Evolutionary conservation across 2,797 vertebrate genomes (phyloP).

Genomic region (Mus caroli): DNA sequence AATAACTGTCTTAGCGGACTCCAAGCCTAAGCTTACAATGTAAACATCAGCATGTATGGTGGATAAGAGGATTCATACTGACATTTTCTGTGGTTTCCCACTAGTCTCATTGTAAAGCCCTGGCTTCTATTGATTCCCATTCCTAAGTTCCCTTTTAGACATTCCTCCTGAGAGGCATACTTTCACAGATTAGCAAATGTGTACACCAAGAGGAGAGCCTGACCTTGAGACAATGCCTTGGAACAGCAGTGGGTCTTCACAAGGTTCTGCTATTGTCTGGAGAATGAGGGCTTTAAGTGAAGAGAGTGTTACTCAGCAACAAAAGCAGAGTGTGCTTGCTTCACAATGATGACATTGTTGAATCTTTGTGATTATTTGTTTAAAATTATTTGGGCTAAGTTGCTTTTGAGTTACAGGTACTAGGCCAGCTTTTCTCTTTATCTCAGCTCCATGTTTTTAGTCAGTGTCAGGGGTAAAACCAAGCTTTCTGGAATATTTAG

Average conservation of each 20-base stretch:
- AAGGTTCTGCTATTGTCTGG: background rate
- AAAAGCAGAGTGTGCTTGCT: background rate
- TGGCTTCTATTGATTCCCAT: constrained; percentile 65
- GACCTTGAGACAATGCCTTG: constrained; percentile 46
- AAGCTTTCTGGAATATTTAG: background rate
- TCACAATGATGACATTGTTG: background rate
- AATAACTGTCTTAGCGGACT: constrained; percentile 40
- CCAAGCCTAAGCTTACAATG: constrained; percentile 56
- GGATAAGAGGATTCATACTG: constrained; percentile 71
- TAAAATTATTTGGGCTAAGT: constrained; percentile 42
- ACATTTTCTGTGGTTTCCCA: constrained; percentile 75
- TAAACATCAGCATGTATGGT: background rate
- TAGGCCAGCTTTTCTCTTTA: constrained; percentile 29
- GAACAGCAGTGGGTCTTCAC: background rate
- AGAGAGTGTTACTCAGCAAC: background rate
- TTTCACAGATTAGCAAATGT: constrained; percentile 71
- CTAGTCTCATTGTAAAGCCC: constrained; percentile 68
- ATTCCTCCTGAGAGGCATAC: constrained; percentile 69
- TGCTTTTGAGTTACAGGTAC: constrained; percentile 5
- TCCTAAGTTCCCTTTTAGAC: constrained; percentile 63
- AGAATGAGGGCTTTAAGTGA: background rate
- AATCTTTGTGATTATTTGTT: constrained; percentile 10
- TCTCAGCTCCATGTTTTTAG: constrained; percentile 29
- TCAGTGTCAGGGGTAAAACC: background rate
- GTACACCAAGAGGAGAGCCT: constrained; percentile 60